Evolutionary conservation across 2,797 vertebrate species (phyloP), one percentile per base, ranked within the genome.

Genomic region (Carduelis carduelis): DNA sequence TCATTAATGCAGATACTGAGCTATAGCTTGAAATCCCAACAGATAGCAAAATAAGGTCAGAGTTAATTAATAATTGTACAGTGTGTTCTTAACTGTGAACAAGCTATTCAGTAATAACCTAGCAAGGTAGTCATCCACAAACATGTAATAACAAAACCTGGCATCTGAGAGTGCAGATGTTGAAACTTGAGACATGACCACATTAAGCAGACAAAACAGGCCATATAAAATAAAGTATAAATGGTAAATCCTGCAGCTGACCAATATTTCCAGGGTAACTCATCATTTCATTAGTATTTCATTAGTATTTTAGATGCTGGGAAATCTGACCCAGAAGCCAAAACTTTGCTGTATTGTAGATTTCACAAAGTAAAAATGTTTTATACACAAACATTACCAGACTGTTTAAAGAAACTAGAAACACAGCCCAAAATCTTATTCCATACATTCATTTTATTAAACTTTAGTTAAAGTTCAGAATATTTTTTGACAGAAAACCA

Each of bases 1-100:
- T 50, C 9, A 1, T 61, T 85, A 90, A 77, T 17, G 49, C 26
- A 90, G 70, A 77, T 52, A 64, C 60, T 46, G 63, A 91, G 70
- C 39, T 92, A 87, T 6, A 83, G 70, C 39, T 91, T 5, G 0
- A 89, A 91, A 79, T 83, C 74, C 53, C 90, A 94, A 70, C 13
- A 57, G 63, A 89, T 35, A 84, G 65, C 83, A 95, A 86, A 95
- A 90, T 28, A 95, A 90, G 90, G 85, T 95, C 93, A 96, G 43
- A 83, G 66, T 87, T 96, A 94, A 93, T 96, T 92, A 95, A 86
- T 90, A 89, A 64, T 56, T 57, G 87, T 63, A 92, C 83, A 92
- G 21, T 8, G 37, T 88, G 87, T 90, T 95, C 89, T 88, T 90
- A 83, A 82, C 66, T 61, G 53, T 87, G 74, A 92, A 65, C 50